Conservation (phyloP, 2,113 vertebrate species). For the Tenebrosternarchus preto region DNA sequence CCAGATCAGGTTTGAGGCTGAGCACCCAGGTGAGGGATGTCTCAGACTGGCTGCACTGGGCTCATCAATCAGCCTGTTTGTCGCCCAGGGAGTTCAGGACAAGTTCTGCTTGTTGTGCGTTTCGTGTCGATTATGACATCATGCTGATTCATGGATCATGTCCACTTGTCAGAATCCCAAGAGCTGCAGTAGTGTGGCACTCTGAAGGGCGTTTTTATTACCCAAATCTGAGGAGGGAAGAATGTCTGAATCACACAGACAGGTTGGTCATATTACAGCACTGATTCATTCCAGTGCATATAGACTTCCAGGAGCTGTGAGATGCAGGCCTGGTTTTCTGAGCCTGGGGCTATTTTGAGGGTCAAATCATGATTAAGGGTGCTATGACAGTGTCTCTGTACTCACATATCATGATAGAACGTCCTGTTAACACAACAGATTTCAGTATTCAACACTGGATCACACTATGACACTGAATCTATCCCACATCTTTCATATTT, state of each 20-base stretch:
- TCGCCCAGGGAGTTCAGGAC: constrained; percentile 20
- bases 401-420: not conserved
- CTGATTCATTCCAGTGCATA: not conserved
- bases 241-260: not conserved
- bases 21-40: constrained; percentile 69
- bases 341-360: not conserved
- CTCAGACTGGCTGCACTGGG: constrained; percentile 61
- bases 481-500: too few relatives aligned
- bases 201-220: constrained; percentile 36
- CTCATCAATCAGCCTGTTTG: constrained; percentile 55
- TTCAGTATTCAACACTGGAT: too few relatives aligned
- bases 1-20: constrained; percentile 60
- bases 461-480: too few relatives aligned
- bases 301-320: not conserved
- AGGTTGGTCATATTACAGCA: not conserved
- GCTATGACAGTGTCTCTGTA: not conserved
- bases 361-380: not conserved
- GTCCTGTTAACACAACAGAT: too few relatives aligned
- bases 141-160: constrained; percentile 43
- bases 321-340: not conserved
- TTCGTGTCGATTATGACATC: constrained; percentile 32
- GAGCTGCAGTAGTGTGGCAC: constrained; percentile 6
- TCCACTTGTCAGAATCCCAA: constrained; percentile 15
- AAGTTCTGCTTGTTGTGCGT: constrained; percentile 68
- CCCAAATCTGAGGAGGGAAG: constrained; percentile 12